These are phyloP conservation scores for Mionectes macconnelli DNA, from an alignment of 2,113 vertebrate species.

Conservation along the genomic window DNA sequence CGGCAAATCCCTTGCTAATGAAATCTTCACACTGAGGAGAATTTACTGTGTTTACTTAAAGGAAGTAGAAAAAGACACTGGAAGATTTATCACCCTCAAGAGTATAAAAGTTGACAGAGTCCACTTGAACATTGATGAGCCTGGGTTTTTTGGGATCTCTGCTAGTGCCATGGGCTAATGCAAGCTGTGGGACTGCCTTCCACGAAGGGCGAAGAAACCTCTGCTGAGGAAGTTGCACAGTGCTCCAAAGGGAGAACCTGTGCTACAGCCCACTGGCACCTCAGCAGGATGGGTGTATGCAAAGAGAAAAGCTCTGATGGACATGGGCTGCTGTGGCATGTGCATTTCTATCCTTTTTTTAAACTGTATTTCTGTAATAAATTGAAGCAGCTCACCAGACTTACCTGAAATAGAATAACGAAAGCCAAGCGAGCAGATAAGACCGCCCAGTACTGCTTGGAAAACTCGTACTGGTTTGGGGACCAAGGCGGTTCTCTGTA, in stretches of 20 bases:
- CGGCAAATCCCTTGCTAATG: not conserved
- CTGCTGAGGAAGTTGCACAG: not conserved
- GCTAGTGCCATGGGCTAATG: not conserved
- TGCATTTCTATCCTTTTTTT: not conserved
- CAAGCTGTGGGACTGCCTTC: not conserved
- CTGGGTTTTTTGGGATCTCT: not conserved
- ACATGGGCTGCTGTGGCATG: not conserved
- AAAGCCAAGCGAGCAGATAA: slow-evolving; percentile 92
- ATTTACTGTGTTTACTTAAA: not conserved
- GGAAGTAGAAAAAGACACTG: not conserved
- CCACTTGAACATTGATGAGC: not conserved
- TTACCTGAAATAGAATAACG: slow-evolving; percentile 96
- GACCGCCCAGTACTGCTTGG: slow-evolving; percentile 95
- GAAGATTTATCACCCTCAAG: not conserved
- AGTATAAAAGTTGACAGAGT: not conserved
- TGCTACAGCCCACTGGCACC: not conserved
- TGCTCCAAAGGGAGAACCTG: not conserved
- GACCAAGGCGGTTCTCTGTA: slow-evolving; percentile 96
- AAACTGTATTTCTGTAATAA: not conserved
- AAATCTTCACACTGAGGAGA: not conserved
- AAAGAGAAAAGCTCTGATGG: not conserved
- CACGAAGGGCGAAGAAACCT: not conserved
- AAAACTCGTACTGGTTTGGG: slow-evolving; percentile 86
- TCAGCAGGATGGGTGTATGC: not conserved
- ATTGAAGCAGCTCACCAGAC: not conserved